These are phyloP conservation scores for Hedya salicella DNA, from an alignment of 2,888 invertebrate species.

Conservation along the genomic window DNA sequence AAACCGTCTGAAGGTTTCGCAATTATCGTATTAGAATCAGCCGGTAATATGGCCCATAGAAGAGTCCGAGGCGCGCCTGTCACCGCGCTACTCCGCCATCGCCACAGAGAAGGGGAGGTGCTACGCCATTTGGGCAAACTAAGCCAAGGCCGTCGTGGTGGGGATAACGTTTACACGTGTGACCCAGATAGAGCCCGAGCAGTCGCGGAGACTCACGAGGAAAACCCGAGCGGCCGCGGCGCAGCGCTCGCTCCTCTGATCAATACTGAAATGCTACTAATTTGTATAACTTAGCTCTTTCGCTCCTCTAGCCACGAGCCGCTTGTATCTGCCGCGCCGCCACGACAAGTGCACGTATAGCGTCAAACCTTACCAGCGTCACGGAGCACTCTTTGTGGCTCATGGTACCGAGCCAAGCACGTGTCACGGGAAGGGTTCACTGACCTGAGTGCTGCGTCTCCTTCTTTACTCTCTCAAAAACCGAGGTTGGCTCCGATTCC, in stretches of 20 bases:
- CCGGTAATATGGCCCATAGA: constrained; percentile 19
- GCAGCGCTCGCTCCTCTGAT: constrained; percentile 60
- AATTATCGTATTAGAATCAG: background rate
- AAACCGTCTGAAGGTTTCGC: no score
- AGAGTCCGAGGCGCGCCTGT: constrained; percentile 23
- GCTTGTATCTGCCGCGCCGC: constrained; percentile 6
- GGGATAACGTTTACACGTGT: constrained; percentile 84
- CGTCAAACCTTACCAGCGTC: constrained; percentile 3
- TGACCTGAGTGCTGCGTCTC: constrained; percentile 57
- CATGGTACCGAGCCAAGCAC: constrained; percentile 61
- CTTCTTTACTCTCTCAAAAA: constrained; percentile 7
- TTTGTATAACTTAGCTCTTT: constrained; percentile 50
- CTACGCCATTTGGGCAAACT: constrained; percentile 77
- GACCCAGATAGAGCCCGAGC: constrained; percentile 79
- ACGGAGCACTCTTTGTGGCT: constrained; percentile 51
- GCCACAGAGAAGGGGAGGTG: constrained; percentile 72
- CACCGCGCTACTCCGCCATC: constrained; percentile 31
- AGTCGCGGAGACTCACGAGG: constrained; percentile 69
- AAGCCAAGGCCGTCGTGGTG: constrained; percentile 83
- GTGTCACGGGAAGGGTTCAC: constrained; percentile 64
- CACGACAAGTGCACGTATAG: constrained; percentile 3
- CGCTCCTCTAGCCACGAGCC: constrained; percentile 13
- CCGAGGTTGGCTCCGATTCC: background rate
- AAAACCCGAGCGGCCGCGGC: constrained; percentile 56
- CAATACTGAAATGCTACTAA: constrained; percentile 62